Conservation (phyloP, 2,797 vertebrate species). For the Pangasius macronema region DNA sequence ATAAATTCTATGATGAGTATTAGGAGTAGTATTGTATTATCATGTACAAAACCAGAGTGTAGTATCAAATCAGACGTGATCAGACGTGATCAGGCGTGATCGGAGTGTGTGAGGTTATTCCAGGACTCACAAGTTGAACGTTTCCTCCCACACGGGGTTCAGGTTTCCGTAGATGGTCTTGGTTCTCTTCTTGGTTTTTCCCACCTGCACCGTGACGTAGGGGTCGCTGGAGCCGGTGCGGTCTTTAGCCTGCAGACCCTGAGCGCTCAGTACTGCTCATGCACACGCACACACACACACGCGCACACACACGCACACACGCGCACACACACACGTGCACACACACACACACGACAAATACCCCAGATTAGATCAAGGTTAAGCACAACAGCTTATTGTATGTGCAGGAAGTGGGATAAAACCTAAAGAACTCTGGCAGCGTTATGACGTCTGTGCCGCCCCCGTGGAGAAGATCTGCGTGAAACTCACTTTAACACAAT, state of each 20-base stretch:
- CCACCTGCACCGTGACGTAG: slow-evolving; percentile 95
- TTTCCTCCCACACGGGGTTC: slow-evolving; percentile 97
- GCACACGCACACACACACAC: slow-evolving; percentile 34
- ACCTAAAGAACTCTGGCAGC: neutral
- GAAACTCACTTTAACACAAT: neutral
- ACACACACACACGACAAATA: neutral
- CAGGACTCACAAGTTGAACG: slow-evolving; percentile 89
- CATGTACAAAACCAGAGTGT: no score
- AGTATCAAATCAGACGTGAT: no score
- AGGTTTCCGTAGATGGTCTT: slow-evolving; percentile 97
- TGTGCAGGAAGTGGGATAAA: neutral
- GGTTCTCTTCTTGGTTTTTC: slow-evolving; percentile 96
- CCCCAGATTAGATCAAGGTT: no score
- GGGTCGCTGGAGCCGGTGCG: slow-evolving; percentile 96
- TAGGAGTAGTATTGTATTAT: neutral
- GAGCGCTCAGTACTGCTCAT: slow-evolving; percentile 87
- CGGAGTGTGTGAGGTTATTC: neutral
- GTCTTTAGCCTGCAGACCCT: slow-evolving; percentile 97
- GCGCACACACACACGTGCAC: slow-evolving; percentile 32
- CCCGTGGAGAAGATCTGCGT: neutral
- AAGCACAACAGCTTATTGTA: neutral
- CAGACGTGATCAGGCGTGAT: neutral
- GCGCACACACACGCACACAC: slow-evolving; percentile 31
- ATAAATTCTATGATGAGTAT: neutral
- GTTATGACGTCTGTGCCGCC: neutral